Base-by-base conservation (phyloP, 2,888 invertebrate genomes). In the Geophilus truncorum region DNA sequence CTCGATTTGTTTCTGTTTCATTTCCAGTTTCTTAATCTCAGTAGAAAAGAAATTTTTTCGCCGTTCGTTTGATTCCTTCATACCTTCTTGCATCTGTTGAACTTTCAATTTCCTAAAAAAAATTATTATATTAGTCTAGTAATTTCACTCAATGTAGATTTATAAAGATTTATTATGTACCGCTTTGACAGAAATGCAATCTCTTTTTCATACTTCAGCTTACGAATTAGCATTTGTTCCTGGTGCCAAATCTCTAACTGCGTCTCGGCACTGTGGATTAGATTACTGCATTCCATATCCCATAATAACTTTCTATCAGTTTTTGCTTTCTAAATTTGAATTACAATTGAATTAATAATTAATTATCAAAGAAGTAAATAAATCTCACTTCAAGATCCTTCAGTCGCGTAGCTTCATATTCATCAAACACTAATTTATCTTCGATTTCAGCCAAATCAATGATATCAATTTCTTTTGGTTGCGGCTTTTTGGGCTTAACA, bases 1-100 rank as follows among this genome's bases (percentile, higher is more conserved):
- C n/a, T 79, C 40, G 15, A 81, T 62, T 78, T 80, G 62, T n/a
- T 81, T 82, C 21, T 82, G 82, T 80, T 80, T 82, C 21, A 76
- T 23, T 81, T 81, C 81, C 21, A 81, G 77, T 81, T 81, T 81
- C 45, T 77, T 81, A 6, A 82, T 75, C 51, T 80, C 40, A 30
- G 40, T 28, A 15, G 81, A 45, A 34, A 79, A 23, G 15, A 5
- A 25, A 15, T 23, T 25, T 62, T 62, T 23, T 25, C 62, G 23
- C 12, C 28, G 7, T 28, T 62, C 62, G 25, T 62, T 62, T 15
- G 62, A 62, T 23, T 62, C 62, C 25, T 62, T 62, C 62, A 62
- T 25, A 7, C 62, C 62, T 25, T 62, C 62, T 25, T 25, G 62
- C 23, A 62, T 62, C 15, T 62, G 62, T 28, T 62, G 62, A 5